A percentile compares a stretch with the other conserved stretches of the same genome.
Conservation (phyloP, 1,140 invertebrate genomes). For the Nomia melanderi region DNA sequence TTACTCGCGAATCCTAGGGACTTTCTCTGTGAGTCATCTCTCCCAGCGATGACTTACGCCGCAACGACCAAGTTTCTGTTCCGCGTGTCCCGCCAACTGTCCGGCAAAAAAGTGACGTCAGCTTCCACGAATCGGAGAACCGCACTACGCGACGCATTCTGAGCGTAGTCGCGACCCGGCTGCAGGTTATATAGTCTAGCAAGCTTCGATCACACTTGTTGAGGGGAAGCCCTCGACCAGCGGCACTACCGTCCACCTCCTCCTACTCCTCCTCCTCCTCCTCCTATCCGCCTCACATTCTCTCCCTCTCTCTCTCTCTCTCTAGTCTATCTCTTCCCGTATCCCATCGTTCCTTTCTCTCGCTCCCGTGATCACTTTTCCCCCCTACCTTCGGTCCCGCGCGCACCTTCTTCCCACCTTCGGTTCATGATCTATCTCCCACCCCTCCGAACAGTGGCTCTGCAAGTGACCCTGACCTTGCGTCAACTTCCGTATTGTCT, state of each 20-base stretch:
- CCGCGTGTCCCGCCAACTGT: not conserved
- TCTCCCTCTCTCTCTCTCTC: constrained; percentile 38
- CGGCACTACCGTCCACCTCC: constrained; percentile 28
- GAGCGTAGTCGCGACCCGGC: constrained; percentile 46
- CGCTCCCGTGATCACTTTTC: constrained; percentile 24
- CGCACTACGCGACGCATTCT: constrained; percentile 41
- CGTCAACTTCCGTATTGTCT: constrained; percentile 74
- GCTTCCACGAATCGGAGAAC: constrained; percentile 16
- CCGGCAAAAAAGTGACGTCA: not conserved
- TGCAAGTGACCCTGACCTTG: constrained; percentile 77
- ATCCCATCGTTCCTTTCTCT: constrained; percentile 18
- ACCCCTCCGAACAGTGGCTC: constrained; percentile 49
- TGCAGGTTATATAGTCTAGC: constrained; percentile 59
- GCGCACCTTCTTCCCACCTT: constrained; percentile 56
- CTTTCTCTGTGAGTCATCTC: not conserved
- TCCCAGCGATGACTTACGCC: not conserved
- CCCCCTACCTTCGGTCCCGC: constrained; percentile 31
- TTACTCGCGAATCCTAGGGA: not conserved
- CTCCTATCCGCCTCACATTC: constrained; percentile 45
- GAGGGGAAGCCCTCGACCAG: constrained; percentile 63
- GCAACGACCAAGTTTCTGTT: not conserved
- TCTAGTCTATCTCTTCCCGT: constrained; percentile 31
- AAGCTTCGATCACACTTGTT: constrained; percentile 73
- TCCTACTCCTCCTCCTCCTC: constrained; percentile 40
- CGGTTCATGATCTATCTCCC: constrained; percentile 58